Evolutionary conservation across 2,113 vertebrate species (phyloP), one percentile per base, ranked within the genome.

Genomic region (Oncorhynchus gorbuscha): DNA sequence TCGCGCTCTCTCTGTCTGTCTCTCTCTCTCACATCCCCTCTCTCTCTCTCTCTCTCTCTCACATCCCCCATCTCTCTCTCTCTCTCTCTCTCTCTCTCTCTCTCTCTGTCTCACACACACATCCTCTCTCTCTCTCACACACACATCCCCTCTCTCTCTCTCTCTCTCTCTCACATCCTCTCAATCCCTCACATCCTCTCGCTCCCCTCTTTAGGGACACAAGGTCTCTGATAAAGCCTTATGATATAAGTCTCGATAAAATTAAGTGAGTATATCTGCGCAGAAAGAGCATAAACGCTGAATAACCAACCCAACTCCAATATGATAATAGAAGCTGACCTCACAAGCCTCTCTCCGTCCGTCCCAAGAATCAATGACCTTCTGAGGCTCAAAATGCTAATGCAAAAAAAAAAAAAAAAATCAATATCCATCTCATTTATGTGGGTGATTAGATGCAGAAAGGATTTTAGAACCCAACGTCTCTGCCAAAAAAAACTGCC

Each of bases 351-450:
- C 76, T 81, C 26, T 20, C 55, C 16, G 51, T 74, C 66, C 65
- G 69, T 71, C 64, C 61, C 13, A 61, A 69, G 70, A 79, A 84
- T 85, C 81, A 87, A 85, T 82, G 84, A 78, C 76, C 74, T 80
- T 78, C 66, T n/a, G 62, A 82, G 72, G 70, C 80, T 85, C 71
- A 75, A 84, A 81, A 85, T 82, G 85, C 81, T 84, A 81, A 85
- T 84, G 71, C 74, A 5, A 30, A 85, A 30, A 85, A 86, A 81
- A 80, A 24, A 28, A 85, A 86, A 81, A 80, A 76, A 85, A 87
- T 89, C 87, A 81, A 89, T 89, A 89, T 76, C 85, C 85, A 87
- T 89, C 87, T 84, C 65, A 83, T 89, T 87, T 84, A 84, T 82
- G 81, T 80, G 83, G 81, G 78, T 81, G 80, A 86, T 86, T 83